Conservation (phyloP, 2,113 vertebrate species). For the Condylura cristata region DNA sequence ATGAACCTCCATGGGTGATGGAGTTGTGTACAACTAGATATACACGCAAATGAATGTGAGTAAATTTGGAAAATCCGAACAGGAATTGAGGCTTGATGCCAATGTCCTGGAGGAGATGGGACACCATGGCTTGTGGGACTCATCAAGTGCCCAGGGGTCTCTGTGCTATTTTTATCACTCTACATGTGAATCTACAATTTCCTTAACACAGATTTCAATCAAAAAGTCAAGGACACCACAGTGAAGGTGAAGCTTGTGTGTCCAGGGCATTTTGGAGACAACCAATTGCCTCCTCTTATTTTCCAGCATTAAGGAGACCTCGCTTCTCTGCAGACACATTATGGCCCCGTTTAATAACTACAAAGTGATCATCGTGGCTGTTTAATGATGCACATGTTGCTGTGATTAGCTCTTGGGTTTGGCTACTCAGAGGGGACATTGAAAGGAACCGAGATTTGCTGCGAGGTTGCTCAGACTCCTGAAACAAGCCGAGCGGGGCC, state of each 20-base stretch:
- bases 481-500: not conserved
- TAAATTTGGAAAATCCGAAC: not conserved
- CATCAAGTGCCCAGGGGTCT: not conserved
- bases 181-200: too few species aligned
- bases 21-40: not conserved
- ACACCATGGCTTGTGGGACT: not conserved
- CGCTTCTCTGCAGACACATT: not conserved
- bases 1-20: not conserved
- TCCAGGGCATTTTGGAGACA: fast-evolving
- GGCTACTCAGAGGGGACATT: not conserved
- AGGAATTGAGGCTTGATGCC: not conserved
- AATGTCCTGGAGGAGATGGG: not conserved
- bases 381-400: not conserved
- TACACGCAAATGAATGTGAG: not conserved
- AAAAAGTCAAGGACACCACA: not conserved
- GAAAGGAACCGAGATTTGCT: not conserved
- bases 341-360: not conserved
- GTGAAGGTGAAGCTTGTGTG: not conserved
- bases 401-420: not conserved
- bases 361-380: not conserved
- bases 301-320: not conserved
- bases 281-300: not conserved
- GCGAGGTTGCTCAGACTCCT: not conserved
- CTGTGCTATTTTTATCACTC: not conserved
- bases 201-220: not conserved